phyloP scores from a whole-genome alignment of 2,113 vertebrate genomes.

The Mesocricetus auratus region DNA sequence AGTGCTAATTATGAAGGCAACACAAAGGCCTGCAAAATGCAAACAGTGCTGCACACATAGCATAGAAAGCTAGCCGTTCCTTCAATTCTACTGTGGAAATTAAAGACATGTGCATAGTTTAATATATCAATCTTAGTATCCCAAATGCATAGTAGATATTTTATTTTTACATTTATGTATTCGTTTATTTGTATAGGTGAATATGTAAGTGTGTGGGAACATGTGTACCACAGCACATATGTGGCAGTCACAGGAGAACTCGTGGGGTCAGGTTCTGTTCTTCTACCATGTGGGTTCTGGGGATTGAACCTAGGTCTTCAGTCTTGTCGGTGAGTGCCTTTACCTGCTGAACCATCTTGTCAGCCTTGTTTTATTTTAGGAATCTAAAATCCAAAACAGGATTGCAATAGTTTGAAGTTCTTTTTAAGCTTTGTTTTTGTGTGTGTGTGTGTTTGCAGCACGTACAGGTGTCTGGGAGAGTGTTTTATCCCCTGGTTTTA shows the following conservation, averaged over 20 bases:
- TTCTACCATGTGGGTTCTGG: neutral
- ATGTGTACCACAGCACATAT: neutral
- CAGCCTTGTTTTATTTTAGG: neutral
- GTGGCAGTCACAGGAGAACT: neutral
- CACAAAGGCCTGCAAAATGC: neutral
- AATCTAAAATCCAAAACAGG: conserved; percentile 35
- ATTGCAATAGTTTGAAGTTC: neutral
- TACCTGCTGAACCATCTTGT: neutral
- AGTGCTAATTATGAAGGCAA: neutral
- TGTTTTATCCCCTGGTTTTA: neutral
- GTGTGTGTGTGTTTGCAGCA: neutral
- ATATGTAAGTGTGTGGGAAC: neutral
- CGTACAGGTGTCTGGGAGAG: neutral
- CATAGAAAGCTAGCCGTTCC: neutral
- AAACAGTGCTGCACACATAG: neutral
- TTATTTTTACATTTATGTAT: neutral
- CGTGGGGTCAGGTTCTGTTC: neutral
- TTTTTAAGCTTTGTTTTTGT: neutral
- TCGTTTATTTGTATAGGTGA: neutral
- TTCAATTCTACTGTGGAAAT: neutral
- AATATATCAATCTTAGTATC: neutral
- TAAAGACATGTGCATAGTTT: neutral
- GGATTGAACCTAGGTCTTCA: too few relatives aligned
- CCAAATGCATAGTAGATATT: neutral
- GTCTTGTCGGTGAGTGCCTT: neutral